Percentiles rank a stretch among this genome's conserved stretches.
These are phyloP conservation scores for Listrodromus nycthemerus DNA, from an alignment of 2,888 invertebrate genomes.

Conservation along the genomic window DNA sequence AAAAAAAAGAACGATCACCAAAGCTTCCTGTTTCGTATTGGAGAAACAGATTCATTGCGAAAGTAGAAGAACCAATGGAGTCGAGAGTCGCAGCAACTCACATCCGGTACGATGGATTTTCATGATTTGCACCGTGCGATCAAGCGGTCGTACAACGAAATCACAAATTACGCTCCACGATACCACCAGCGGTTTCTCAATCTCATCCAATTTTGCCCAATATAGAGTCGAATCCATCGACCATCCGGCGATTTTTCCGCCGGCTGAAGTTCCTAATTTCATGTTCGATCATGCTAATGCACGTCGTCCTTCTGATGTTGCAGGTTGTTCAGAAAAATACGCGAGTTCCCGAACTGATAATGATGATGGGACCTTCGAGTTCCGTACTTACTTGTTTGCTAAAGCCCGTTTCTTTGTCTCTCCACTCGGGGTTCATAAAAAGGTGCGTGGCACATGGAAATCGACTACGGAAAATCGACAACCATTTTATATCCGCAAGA, in stretches of 20 bases:
- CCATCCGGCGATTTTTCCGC: neutral
- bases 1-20: no score
- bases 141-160: neutral
- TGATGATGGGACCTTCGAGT: constrained; percentile 33
- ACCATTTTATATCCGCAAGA: neutral
- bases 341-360: neutral
- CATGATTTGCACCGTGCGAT: neutral
- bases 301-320: constrained; percentile 3
- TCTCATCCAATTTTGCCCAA: constrained; percentile 34
- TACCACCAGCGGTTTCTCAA: constrained; percentile 33
- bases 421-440: constrained; percentile 18
- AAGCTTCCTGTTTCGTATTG: neutral
- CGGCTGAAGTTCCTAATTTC: neutral
- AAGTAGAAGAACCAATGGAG: neutral
- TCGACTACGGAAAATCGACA: constrained; percentile 61
- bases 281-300: neutral
- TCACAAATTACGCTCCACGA: neutral
- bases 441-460: constrained; percentile 59
- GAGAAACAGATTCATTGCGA: neutral
- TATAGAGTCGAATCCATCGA: constrained; percentile 2
- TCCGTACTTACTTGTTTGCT: constrained; percentile 19
- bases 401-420: constrained; percentile 23
- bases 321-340: constrained; percentile 12
- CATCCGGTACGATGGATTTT: neutral
- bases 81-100: neutral